These are phyloP conservation scores for Cercopithecus mona DNA, from an alignment of 2,113 vertebrate genomes.

Conservation along the genomic window DNA sequence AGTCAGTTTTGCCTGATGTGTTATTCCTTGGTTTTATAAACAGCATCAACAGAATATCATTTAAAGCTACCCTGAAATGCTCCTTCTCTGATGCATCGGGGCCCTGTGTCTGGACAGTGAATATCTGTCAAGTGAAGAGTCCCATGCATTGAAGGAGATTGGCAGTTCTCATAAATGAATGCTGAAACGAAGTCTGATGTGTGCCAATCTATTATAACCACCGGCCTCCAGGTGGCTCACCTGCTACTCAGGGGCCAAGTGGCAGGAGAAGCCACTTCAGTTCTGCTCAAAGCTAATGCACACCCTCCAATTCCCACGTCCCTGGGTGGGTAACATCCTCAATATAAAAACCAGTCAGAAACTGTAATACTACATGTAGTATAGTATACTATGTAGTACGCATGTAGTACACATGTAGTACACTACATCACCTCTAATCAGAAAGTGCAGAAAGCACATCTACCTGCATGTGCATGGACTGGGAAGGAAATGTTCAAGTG, in stretches of 20 bases:
- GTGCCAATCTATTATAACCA: constrained; percentile 30
- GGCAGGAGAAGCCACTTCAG: constrained; percentile 67
- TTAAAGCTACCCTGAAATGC: rapidly evolving
- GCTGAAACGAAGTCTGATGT: not conserved
- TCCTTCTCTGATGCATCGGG: not conserved
- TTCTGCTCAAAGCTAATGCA: not conserved
- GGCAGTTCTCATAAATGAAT: not conserved
- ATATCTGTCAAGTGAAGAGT: not conserved
- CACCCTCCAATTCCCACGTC: constrained; percentile 73
- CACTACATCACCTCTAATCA: not conserved
- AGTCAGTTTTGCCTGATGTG: not conserved
- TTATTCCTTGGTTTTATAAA: constrained; percentile 27
- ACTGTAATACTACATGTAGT: constrained; percentile 54
- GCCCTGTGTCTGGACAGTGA: constrained; percentile 20
- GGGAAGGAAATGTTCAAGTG: no score
- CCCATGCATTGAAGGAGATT: not conserved
- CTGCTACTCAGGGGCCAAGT: not conserved
- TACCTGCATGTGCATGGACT: rapidly evolving
- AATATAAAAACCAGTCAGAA: constrained; percentile 79
- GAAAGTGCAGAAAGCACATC: not conserved
- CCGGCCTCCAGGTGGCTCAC: not conserved
- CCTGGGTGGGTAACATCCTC: constrained; percentile 80
- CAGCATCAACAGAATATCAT: not conserved
- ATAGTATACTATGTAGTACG: not conserved
- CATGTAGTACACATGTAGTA: not conserved